phyloP scores from a whole-genome alignment of 2,113 vertebrate species.

The Corythornis vintsioides region DNA sequence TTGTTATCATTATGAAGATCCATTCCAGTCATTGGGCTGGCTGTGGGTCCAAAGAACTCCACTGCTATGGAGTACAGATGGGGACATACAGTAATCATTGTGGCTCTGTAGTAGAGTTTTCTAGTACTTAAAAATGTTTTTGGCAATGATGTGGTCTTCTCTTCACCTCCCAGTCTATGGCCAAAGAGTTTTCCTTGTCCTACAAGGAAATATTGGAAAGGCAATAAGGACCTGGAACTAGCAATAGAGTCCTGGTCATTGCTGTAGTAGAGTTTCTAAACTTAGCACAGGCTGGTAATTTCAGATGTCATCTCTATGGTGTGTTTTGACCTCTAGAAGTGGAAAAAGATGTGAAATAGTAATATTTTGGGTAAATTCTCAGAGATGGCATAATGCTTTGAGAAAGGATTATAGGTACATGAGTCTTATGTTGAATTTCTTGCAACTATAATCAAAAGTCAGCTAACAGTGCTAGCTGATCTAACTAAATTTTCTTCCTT shows the following conservation, averaged over 20 bases:
- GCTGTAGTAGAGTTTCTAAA: not conserved
- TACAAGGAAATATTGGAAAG: not conserved
- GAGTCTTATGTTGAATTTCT: not conserved
- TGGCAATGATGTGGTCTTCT: not conserved
- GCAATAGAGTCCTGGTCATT: not conserved
- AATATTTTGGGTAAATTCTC: not conserved
- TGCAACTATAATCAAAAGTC: not conserved
- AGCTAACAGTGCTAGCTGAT: not conserved
- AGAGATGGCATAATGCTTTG: not conserved
- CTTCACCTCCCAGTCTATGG: not conserved
- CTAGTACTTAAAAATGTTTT: not conserved
- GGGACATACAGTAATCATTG: not conserved
- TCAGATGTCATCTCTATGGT: not conserved
- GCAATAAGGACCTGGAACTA: not conserved
- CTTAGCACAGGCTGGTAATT: not conserved
- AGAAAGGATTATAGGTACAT: not conserved
- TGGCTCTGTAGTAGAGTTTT: not conserved
- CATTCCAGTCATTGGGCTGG: not conserved
- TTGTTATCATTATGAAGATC: not conserved
- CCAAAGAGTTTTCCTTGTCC: not conserved
- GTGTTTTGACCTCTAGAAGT: not conserved
- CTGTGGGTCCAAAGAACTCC: not conserved
- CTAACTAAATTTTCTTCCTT: conserved; percentile 20
- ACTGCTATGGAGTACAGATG: not conserved
- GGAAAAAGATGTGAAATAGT: not conserved